These are phyloP conservation scores for Nyctereutes procyonoides DNA, from an alignment of 2,113 vertebrate species.

Conservation along the genomic window DNA sequence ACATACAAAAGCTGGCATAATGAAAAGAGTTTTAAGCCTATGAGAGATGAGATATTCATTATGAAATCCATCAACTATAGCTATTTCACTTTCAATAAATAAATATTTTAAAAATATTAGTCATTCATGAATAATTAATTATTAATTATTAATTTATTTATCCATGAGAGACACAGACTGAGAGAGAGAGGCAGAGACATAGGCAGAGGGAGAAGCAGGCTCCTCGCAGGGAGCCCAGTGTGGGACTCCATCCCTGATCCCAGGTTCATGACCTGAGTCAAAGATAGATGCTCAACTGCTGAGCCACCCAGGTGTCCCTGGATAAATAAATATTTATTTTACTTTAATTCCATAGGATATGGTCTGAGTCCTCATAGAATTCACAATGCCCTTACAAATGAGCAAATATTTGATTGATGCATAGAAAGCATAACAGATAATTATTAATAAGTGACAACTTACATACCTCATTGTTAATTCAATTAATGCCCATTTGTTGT, in stretches of 20 bases:
- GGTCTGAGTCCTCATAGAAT: neutral
- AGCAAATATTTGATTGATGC: neutral
- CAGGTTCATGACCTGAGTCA: too few relatives aligned
- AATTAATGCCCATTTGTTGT: neutral
- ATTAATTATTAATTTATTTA: too few relatives aligned
- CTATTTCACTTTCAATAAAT: neutral
- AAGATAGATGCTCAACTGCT: too few relatives aligned
- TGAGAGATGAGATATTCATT: neutral
- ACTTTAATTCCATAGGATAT: neutral
- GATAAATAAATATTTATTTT: neutral
- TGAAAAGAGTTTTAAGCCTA: neutral
- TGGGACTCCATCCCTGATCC: too few relatives aligned
- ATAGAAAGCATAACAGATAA: neutral
- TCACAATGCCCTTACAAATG: neutral
- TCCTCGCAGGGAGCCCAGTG: too few relatives aligned
- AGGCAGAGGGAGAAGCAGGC: too few relatives aligned
- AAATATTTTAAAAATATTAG: neutral
- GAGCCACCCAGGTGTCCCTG: neutral
- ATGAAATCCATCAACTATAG: neutral
- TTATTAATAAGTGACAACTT: neutral
- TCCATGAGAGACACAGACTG: too few relatives aligned
- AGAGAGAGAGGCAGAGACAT: too few relatives aligned
- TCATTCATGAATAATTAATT: too few relatives aligned
- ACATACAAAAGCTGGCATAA: neutral
- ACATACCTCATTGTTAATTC: neutral